Evolutionary conservation across 2,797 vertebrate species (phyloP).

Genomic region (Falco cherrug): DNA sequence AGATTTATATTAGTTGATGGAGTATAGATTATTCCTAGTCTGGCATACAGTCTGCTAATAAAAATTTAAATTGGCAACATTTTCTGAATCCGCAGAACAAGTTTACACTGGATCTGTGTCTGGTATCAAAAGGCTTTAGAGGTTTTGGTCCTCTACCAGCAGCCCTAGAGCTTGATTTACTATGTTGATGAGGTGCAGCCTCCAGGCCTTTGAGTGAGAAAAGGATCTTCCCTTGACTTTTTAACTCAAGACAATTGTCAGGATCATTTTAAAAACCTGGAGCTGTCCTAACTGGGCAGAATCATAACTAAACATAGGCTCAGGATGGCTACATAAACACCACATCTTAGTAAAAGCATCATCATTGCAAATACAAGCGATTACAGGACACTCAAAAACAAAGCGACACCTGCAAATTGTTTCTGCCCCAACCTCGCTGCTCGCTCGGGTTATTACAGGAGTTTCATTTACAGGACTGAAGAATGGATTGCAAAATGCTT

Average conservation of each 20-base stretch:
- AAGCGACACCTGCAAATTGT: not conserved
- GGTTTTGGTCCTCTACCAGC: not conserved
- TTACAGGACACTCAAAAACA: not conserved
- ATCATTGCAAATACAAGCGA: not conserved
- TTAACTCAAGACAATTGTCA: not conserved
- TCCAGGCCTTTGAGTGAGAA: not conserved
- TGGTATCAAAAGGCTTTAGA: not conserved
- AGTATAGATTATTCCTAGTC: not conserved
- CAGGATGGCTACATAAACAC: not conserved
- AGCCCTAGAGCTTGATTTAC: not conserved
- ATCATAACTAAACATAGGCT: not conserved
- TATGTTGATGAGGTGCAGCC: not conserved
- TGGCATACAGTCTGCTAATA: not conserved
- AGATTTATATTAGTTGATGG: not conserved
- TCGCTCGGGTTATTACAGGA: not conserved
- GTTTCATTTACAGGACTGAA: not conserved
- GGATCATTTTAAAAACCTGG: not conserved
- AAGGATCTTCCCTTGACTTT: not conserved
- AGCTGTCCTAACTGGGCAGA: not conserved
- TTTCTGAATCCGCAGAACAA: not conserved
- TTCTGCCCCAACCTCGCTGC: not conserved
- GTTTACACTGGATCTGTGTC: constrained; percentile 10
- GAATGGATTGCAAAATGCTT: not conserved
- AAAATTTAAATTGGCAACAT: not conserved
- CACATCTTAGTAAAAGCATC: not conserved